These are phyloP conservation scores for Mustelus asterias DNA, from an alignment of 2,113 vertebrate genomes.

Conservation along the genomic window DNA sequence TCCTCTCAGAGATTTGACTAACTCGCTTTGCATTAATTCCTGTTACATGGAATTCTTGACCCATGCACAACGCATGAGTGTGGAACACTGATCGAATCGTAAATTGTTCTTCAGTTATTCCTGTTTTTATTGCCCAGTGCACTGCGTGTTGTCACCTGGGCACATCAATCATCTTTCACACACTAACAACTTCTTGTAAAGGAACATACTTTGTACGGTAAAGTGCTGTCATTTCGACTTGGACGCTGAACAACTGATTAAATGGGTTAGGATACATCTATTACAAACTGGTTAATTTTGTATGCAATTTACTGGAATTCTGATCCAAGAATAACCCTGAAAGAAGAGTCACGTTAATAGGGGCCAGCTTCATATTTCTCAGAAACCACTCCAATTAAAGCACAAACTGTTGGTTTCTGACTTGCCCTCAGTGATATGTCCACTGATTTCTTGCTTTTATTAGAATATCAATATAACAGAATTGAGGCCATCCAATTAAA, in stretches of 20 bases:
- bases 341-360: background rate
- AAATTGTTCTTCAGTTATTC: slow-evolving; percentile 19
- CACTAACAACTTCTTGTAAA: slow-evolving; percentile 16
- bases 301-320: slow-evolving; percentile 9
- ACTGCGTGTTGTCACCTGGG: background rate
- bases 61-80: slow-evolving; percentile 5
- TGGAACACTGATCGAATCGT: slow-evolving; percentile 14
- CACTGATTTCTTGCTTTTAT: background rate
- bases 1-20: background rate
- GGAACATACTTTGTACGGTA: background rate
- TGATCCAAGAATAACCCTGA: background rate
- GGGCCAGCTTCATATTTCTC: background rate
- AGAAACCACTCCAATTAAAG: background rate
- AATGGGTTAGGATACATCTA: background rate
- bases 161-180: slow-evolving; percentile 33
- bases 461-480: background rate
- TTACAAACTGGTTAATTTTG: slow-evolving; percentile 2
- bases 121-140: slow-evolving; percentile 7
- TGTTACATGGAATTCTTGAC: background rate
- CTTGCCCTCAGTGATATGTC: background rate
- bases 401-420: background rate
- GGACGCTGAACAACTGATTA: slow-evolving; percentile 17
- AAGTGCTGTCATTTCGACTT: background rate
- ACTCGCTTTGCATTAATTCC: background rate
- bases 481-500: background rate